Evolutionary conservation across 2,888 invertebrate species (phyloP).

Genomic region (Pimpla rufipes): DNA sequence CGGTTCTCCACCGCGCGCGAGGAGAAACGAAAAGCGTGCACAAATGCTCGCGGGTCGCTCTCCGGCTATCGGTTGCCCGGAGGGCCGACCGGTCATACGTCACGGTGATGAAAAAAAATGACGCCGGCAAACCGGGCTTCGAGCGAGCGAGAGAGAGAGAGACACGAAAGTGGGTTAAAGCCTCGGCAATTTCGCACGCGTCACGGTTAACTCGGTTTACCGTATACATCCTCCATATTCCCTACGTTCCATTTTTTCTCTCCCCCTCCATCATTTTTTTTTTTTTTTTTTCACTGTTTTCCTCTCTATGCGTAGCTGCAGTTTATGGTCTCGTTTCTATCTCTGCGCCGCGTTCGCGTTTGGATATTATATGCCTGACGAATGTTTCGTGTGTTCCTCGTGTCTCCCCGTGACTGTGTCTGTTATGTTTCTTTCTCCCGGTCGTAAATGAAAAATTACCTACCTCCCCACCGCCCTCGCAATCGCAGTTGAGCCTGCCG

Average conservation of each 20-base stretch:
- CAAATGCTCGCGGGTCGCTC: conserved; percentile 29
- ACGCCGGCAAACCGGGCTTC: conserved; percentile 51
- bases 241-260: conserved; percentile 38
- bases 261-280: conserved; percentile 10
- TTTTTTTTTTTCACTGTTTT: conserved; percentile 35
- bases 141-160: not conserved
- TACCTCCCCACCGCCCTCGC: conserved; percentile 86
- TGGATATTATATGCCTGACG: conserved; percentile 11
- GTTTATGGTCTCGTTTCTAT: conserved; percentile 34
- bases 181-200: conserved; percentile 65
- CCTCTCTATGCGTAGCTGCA: not conserved
- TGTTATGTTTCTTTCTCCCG: conserved; percentile 24
- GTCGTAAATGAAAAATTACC: conserved; percentile 70
- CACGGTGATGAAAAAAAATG: conserved; percentile 64
- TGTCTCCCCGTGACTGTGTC: not conserved
- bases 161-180: conserved; percentile 64
- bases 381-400: not conserved
- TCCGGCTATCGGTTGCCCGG: conserved; percentile 53
- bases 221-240: conserved; percentile 51
- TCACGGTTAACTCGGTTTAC: conserved; percentile 55
- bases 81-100: conserved; percentile 47
- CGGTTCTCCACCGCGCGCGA: not conserved
- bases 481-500: conserved; percentile 87
- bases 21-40: conserved; percentile 45
- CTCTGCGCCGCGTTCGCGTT: not conserved